These are phyloP conservation scores for Champsocephalus esox DNA, from an alignment of 2,797 vertebrate genomes.

Conservation along the genomic window DNA sequence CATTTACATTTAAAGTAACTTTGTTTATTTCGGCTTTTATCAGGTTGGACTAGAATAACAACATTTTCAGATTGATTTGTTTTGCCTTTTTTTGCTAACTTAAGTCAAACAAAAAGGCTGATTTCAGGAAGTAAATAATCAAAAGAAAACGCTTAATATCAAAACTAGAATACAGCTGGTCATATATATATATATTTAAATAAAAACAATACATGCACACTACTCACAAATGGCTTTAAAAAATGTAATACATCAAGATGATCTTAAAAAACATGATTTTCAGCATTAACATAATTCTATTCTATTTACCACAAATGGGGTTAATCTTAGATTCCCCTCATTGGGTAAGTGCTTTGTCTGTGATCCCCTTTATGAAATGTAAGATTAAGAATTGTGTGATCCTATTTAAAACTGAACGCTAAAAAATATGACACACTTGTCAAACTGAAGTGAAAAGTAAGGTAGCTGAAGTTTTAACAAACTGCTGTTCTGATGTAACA, in stretches of 20 bases:
- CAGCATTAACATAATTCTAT: not conserved
- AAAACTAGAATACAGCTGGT: not conserved
- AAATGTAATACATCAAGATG: constrained; percentile 3
- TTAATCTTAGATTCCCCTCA: constrained; percentile 72
- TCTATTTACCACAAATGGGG: constrained; percentile 53
- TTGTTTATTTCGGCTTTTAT: constrained; percentile 1
- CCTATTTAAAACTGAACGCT: constrained; percentile 22
- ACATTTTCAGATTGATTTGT: not conserved
- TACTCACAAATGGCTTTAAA: not conserved
- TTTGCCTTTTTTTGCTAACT: not conserved
- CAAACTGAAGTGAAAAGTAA: constrained; percentile 32
- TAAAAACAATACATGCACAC: not conserved
- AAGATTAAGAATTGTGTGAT: constrained; percentile 47
- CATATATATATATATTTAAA: not conserved
- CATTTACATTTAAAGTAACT: not conserved
- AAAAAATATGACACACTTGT: constrained; percentile 31
- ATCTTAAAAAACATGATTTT: not conserved
- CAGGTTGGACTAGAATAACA: not conserved
- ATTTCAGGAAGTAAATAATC: not conserved
- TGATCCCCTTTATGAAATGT: constrained; percentile 23
- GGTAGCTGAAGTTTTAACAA: constrained; percentile 7
- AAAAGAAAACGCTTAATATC: not conserved
- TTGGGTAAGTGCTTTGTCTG: constrained; percentile 51
- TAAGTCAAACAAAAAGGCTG: not conserved
- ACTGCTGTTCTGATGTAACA: constrained; percentile 29